These are phyloP conservation scores for Meganola albula DNA, from an alignment of 2,888 invertebrate genomes.

Conservation along the genomic window DNA sequence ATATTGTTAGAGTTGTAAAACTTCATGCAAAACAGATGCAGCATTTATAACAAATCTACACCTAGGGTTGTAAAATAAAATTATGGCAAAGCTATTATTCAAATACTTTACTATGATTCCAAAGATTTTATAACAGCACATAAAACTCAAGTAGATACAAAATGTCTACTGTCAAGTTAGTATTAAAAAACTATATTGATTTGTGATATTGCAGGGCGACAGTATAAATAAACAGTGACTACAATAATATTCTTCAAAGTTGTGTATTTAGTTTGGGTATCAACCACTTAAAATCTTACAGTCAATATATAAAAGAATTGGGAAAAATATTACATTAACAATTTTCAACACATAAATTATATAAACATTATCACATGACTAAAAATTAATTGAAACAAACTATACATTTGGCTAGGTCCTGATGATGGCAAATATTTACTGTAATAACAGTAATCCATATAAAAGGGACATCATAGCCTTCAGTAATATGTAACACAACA, in stretches of 20 bases:
- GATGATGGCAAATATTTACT: slow-evolving; percentile 55
- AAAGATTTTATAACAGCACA: slow-evolving; percentile 29
- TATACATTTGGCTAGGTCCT: slow-evolving; percentile 73
- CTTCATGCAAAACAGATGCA: too few relatives aligned
- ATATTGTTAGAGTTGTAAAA: too few relatives aligned
- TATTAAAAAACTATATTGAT: slow-evolving; percentile 25
- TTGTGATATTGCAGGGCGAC: slow-evolving; percentile 22
- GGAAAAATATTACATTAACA: slow-evolving; percentile 60
- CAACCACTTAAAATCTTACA: slow-evolving; percentile 63
- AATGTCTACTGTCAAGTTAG: slow-evolving; percentile 32
- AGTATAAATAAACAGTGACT: slow-evolving; percentile 42
- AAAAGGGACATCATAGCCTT: slow-evolving; percentile 46
- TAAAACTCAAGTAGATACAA: slow-evolving; percentile 25
- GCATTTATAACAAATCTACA: too few relatives aligned
- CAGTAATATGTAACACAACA: slow-evolving; percentile 63
- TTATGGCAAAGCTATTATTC: slow-evolving; percentile 19
- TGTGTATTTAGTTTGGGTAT: slow-evolving; percentile 68
- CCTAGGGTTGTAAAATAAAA: slow-evolving; percentile 22
- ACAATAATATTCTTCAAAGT: slow-evolving; percentile 61
- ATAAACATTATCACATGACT: slow-evolving; percentile 73
- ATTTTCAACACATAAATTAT: slow-evolving; percentile 72
- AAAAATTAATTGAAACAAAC: slow-evolving; percentile 66
- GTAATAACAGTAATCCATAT: slow-evolving; percentile 50
- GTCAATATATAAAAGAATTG: slow-evolving; percentile 60
- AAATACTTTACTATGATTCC: slow-evolving; percentile 35